A percentile compares a stretch with the other conserved stretches of the same genome.
Evolutionary conservation across 2,888 invertebrate species (phyloP).

Genomic region (Amaurobius ferox): DNA sequence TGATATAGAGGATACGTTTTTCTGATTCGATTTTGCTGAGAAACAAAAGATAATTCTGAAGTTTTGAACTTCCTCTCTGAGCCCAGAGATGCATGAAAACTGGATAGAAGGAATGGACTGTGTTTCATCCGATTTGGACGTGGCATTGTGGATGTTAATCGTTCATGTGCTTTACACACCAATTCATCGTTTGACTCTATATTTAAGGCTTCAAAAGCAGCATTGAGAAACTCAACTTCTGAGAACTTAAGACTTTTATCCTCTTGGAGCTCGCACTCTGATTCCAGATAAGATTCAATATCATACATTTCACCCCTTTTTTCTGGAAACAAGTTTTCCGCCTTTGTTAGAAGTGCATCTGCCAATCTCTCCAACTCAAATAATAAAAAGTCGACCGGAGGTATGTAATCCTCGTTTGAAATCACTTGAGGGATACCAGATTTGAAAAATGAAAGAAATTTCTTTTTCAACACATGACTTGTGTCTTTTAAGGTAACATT

Average conservation of each 20-base stretch:
- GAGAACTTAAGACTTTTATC: neutral
- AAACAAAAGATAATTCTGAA: constrained; percentile 13
- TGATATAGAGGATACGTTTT: constrained; percentile 60
- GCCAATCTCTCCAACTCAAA: constrained; percentile 41
- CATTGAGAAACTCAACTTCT: neutral
- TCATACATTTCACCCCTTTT: no score
- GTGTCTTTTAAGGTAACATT: constrained; percentile 24
- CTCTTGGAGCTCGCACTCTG: neutral
- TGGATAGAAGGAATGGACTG: constrained; percentile 20
- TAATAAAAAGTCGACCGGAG: constrained; percentile 51
- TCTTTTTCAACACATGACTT: constrained; percentile 10
- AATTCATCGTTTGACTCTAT: neutral
- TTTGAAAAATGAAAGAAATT: constrained; percentile 6
- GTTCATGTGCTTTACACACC: neutral
- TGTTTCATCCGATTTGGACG: constrained; percentile 14
- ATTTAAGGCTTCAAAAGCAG: neutral
- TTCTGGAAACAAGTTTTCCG: constrained; percentile 34
- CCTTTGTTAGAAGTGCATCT: constrained; percentile 30
- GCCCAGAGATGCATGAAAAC: constrained; percentile 46
- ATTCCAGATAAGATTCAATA: neutral
- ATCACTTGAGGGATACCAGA: constrained; percentile 18
- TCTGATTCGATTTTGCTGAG: constrained; percentile 40
- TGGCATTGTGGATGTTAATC: constrained; percentile 41
- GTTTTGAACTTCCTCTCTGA: constrained; percentile 41
- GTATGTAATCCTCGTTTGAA: constrained; percentile 18